phyloP scores from a whole-genome alignment of 2,888 invertebrate genomes.

The Erpobdella octoculata region DNA sequence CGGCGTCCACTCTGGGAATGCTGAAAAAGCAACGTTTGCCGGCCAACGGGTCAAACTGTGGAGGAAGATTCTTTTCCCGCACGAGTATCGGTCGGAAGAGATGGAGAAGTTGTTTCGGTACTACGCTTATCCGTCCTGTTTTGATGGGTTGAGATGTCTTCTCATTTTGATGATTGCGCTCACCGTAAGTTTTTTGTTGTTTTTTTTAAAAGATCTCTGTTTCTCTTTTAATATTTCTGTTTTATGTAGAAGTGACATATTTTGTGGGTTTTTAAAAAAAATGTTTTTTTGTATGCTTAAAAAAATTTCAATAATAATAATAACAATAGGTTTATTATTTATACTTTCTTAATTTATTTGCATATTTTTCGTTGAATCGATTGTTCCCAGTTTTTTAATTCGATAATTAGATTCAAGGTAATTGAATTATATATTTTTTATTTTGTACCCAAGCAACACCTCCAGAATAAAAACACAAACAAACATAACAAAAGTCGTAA shows the following conservation, averaged over 20 bases:
- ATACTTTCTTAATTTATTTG: too few species aligned
- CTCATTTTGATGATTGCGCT: constrained; percentile 26
- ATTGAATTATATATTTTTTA: not conserved
- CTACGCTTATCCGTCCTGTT: constrained; percentile 18
- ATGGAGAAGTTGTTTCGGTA: constrained; percentile 14
- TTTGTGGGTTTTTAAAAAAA: too few species aligned
- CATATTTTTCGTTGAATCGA: too few species aligned
- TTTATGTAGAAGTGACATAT: too few species aligned
- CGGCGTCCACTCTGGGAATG: too few species aligned
- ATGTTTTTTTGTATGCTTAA: too few species aligned
- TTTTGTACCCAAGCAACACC: not conserved
- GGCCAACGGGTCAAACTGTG: not conserved
- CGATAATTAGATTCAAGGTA: not conserved
- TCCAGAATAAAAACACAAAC: not conserved
- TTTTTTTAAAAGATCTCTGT: not conserved
- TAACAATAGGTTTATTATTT: too few species aligned
- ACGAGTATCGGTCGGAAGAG: constrained; percentile 22
- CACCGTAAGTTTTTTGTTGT: not conserved
- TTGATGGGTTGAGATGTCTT: constrained; percentile 16
- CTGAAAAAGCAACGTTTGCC: not conserved
- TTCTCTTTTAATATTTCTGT: not conserved
- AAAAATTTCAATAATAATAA: too few species aligned
- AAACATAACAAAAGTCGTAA: not conserved
- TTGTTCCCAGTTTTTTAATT: not conserved
- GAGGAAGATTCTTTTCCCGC: constrained; percentile 5